phyloP scores from a whole-genome alignment of 2,888 invertebrate genomes.

The Aelia acuminata region DNA sequence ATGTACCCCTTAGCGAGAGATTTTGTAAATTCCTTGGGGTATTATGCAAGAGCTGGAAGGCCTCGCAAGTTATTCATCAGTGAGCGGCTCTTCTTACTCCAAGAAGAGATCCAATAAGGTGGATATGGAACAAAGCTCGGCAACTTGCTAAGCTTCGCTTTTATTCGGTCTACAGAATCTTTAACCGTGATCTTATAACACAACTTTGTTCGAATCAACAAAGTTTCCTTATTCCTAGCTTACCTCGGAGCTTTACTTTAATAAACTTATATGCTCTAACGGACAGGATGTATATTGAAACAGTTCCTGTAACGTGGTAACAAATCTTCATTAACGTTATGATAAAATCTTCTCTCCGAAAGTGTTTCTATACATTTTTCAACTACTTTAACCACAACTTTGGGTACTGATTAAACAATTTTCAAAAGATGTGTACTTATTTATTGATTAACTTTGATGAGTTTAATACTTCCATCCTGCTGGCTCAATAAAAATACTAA shows the following conservation, averaged over 20 bases:
- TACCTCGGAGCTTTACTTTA: conserved; percentile 35
- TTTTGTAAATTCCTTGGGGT: neutral
- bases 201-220: conserved; percentile 41
- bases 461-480: no score
- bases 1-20: neutral
- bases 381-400: no score
- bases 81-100: neutral
- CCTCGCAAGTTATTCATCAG: neutral
- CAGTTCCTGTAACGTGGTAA: neutral
- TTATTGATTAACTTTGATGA: no score
- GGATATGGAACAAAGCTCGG: neutral
- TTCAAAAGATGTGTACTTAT: no score
- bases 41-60: neutral
- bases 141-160: conserved; percentile 39
- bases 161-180: conserved; percentile 39
- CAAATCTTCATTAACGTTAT: conserved; percentile 2
- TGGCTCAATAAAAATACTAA: no score
- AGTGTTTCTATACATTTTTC: neutral
- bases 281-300: conserved; percentile 32
- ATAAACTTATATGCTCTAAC: conserved; percentile 24
- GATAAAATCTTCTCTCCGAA: neutral
- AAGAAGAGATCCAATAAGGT: conserved; percentile 34
- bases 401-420: no score
- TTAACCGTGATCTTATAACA: conserved; percentile 27
- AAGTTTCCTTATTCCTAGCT: conserved; percentile 46